Evolutionary conservation across 2,888 invertebrate genomes (phyloP), one percentile per base, ranked within the genome.

Genomic region (Drosophila vallismaia): DNA sequence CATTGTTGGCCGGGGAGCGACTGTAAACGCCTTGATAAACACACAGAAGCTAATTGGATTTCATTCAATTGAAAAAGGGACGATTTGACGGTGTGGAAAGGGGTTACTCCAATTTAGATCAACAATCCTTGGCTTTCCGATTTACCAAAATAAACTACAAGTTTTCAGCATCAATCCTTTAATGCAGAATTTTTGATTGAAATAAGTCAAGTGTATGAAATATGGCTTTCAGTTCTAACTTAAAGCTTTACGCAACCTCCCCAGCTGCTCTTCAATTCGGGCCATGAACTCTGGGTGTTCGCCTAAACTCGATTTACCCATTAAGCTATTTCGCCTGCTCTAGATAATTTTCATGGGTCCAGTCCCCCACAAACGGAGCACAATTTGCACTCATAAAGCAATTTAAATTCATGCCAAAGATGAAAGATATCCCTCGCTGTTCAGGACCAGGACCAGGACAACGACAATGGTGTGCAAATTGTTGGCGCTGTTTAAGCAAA

Each of bases 401-500:
- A 86, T 81, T 86, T 83, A 83, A 86, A 81, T 81, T 86, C 84
- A 81, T 86, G 83, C 66, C 59, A 62, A 55, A 73, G 79, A 79
- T 74, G 52, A 71, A 64, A 77, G 75, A 75, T 85, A 75, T 73
- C 48, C 63, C 49, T 52, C 48, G 40, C 54, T 31, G 66, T 45
- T 28, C 51, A 53, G 46, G 36, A 36, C 26, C 45, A 29, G 49
- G n/a, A 14, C 54, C 60, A 40, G 51, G 45, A 75, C 80, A 62
- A 71, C 36, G 48, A 60, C 78, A 83, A 86, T 80, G 74, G 84
- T 80, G 84, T 82, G 81, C 84, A 82, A 82, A 82, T 84, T 86
- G 81, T 71, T 84, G 81, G 45, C 81, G 68, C 81, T 83, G 78
- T 80, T 82, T 84, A 86, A 83, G 86, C 75, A 82, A 86, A 84